A percentile compares a stretch with the other conserved stretches of the same genome.
Evolutionary conservation across 2,888 invertebrate species (phyloP).

Genomic region (Lamellibrachia columna): DNA sequence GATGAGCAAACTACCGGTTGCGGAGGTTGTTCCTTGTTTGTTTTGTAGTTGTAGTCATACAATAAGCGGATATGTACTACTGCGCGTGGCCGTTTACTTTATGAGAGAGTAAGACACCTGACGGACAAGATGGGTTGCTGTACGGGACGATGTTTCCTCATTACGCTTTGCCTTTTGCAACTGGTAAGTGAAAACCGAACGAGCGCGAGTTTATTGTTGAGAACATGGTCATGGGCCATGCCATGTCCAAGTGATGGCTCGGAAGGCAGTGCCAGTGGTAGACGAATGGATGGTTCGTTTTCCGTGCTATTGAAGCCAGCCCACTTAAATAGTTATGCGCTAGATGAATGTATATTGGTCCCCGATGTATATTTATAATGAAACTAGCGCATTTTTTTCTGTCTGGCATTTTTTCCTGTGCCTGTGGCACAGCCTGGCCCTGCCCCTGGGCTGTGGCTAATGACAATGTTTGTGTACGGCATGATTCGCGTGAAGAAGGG

Average conservation of each 20-base stretch:
- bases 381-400: background rate
- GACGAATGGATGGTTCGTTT: background rate
- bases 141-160: slow-evolving; percentile 34
- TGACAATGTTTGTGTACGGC: too few relatives aligned
- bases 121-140: slow-evolving; percentile 31
- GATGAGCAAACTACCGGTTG: slow-evolving; percentile 6
- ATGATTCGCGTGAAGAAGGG: too few relatives aligned
- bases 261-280: background rate
- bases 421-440: too few relatives aligned
- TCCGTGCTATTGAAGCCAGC: background rate
- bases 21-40: background rate
- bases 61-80: slow-evolving; percentile 6
- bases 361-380: background rate
- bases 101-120: background rate
- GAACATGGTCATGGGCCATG: background rate
- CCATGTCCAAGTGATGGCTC: too few relatives aligned
- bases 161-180: slow-evolving; percentile 34
- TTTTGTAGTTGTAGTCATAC: slow-evolving; percentile 1
- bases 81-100: background rate
- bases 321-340: background rate
- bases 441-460: too few relatives aligned
- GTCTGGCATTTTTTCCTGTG: background rate
- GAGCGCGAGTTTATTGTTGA: background rate
- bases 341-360: background rate
- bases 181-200: slow-evolving; percentile 26